Evolutionary conservation across 2,113 vertebrate genomes (phyloP), one percentile per base, ranked within the genome.

Genomic region (Lagopus muta): DNA sequence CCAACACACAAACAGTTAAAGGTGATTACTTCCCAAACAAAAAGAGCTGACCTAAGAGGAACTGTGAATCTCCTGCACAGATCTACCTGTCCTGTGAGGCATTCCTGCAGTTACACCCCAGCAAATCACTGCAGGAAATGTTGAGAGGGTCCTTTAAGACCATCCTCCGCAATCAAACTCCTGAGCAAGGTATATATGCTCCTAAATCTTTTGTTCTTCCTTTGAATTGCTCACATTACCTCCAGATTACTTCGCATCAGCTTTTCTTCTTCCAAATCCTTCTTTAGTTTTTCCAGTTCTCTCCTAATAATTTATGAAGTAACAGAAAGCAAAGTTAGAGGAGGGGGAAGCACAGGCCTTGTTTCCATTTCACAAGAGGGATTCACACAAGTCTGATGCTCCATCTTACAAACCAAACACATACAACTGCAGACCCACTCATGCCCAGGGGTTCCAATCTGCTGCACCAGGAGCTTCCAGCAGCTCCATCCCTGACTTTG

Each of bases 261-360:
- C 92, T 97, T 98, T 77, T 99, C 99, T 81, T 99, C 98, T 86
- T 99, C 98, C 97, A 99, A 97, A 88, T 99, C 99, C 91, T 92
- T 98, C 92, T 98, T 98, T 7, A 99, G 94, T 91, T 98, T 99
- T 71, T 98, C 95, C 55, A 99, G 98, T 97, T 99, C 98, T 98
- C 98, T 99, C 98, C 99, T 99, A 96, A 60, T 90, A 95, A 88
- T 5, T 47, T 34, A 89, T 24, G 82, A 85, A 10, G 64, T 1
- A 70, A 2, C 24, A 94, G 40, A 91, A 79, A 67, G 2, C 71
- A 3, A 67, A 61, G 30, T 84, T 42, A 86, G 11, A 73, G 13
- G 30, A 3, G 2, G 3, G 7, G 13, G 9, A 81, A 86, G 32
- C 5, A 82, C 14, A 66, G 13, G 10, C 7, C 16, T 78, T 61